Percentiles rank a stretch among this genome's conserved stretches.
Evolutionary conservation across 2,113 vertebrate genomes (phyloP).

Genomic region (Carettochelys insculpta): DNA sequence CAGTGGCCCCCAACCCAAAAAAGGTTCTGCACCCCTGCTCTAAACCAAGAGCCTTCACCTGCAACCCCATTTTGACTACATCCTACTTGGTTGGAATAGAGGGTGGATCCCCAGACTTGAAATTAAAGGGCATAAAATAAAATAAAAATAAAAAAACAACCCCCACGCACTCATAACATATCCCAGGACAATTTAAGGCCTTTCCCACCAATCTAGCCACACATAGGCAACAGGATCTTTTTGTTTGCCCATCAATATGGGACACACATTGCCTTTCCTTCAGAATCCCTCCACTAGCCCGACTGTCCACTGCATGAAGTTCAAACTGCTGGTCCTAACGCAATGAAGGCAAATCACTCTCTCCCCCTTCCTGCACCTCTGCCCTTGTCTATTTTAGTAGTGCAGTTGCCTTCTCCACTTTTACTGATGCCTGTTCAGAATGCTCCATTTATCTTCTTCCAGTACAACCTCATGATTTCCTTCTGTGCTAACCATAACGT

Average conservation of each 20-base stretch:
- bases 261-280: not conserved
- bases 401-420: too few species aligned
- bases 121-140: not conserved
- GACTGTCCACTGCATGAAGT: not conserved
- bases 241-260: not conserved
- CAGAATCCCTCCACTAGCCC: not conserved
- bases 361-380: rapidly evolving
- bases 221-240: not conserved
- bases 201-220: rapidly evolving
- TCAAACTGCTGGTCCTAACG: rapidly evolving
- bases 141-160: not conserved
- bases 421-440: not conserved
- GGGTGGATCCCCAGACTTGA: not conserved
- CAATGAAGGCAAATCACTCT: too few species aligned
- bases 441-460: not conserved
- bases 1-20: too few species aligned
- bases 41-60: not conserved
- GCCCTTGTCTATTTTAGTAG: too few species aligned
- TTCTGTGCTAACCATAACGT: not conserved
- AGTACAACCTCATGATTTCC: not conserved
- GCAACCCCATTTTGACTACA: not conserved
- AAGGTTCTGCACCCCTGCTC: too few species aligned
- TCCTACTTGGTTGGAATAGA: not conserved
- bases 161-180: not conserved
- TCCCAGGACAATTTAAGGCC: not conserved